Conservation (phyloP, 1,140 invertebrate genomes). For the Polyergus mexicanus region DNA sequence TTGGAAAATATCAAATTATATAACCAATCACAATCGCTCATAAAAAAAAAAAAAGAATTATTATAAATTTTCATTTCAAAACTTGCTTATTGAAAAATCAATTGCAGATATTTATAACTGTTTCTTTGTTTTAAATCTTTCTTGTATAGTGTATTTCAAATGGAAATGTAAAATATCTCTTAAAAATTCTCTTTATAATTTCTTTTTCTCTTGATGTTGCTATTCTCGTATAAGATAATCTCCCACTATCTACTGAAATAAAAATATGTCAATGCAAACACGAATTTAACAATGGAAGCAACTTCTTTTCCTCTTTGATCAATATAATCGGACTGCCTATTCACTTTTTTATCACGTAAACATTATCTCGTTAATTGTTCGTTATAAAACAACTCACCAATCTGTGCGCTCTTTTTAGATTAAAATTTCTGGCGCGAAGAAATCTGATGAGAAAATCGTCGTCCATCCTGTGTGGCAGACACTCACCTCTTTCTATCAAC, state of each 20-base stretch:
- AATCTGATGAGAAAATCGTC: constrained; percentile 94
- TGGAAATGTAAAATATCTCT: not conserved
- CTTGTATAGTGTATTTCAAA: not conserved
- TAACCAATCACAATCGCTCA: no score
- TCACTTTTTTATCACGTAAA: not conserved
- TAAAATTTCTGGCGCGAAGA: constrained; percentile 93
- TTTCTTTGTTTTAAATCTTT: not conserved
- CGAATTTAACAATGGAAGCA: constrained; percentile 7
- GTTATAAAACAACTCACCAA: constrained; percentile 88
- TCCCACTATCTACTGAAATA: not conserved
- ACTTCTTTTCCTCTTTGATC: not conserved
- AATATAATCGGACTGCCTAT: not conserved
- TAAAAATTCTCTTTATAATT: not conserved
- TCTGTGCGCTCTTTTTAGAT: constrained; percentile 92
- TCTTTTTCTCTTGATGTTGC: not conserved
- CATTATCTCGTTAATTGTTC: not conserved
- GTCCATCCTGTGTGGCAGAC: constrained; percentile 92
- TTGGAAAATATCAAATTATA: no score
- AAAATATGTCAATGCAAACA: not conserved
- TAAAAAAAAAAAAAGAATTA: not conserved
- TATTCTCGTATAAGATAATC: not conserved
- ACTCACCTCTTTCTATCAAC: constrained; percentile 90
- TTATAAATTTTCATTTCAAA: not conserved
- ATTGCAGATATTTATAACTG: not conserved
- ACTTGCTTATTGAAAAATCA: not conserved